Evolutionary conservation across 2,113 vertebrate species (phyloP).

Genomic region (Dicerorhinus sumatrensis): DNA sequence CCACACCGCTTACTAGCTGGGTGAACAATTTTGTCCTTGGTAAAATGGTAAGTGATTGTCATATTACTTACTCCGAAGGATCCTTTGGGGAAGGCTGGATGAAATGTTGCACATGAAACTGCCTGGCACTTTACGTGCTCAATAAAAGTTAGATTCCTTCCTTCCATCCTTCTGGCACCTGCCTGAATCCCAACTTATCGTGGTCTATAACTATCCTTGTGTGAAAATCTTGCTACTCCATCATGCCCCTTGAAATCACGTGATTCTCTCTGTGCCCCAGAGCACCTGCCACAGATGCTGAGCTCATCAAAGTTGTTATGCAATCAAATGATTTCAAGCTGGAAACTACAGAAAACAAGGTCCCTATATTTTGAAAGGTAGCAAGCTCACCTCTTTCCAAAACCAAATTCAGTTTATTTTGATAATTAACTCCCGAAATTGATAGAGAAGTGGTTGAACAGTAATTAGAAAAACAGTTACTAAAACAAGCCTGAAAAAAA

Average conservation of each 20-base stretch:
- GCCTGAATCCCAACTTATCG: neutral
- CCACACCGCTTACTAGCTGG: neutral
- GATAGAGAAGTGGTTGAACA: neutral
- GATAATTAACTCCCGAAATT: neutral
- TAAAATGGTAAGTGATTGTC: neutral
- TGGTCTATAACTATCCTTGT: neutral
- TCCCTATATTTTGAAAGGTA: neutral
- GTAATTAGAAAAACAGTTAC: neutral
- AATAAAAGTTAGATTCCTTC: neutral
- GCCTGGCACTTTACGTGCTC: neutral
- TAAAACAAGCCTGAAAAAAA: neutral
- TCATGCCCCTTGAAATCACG: neutral
- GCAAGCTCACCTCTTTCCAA: neutral
- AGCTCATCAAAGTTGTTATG: neutral
- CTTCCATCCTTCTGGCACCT: neutral
- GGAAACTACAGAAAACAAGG: neutral
- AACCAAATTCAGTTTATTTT: neutral
- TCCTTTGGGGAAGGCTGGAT: neutral
- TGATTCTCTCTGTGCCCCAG: neutral
- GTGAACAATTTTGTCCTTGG: neutral
- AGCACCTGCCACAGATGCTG: neutral
- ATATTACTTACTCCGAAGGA: neutral
- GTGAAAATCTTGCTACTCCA: neutral
- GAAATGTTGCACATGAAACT: neutral
- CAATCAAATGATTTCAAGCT: neutral